Percentiles rank a stretch among this genome's conserved stretches.
Evolutionary conservation across 2,888 invertebrate species (phyloP).

Genomic region (Cremastinae sp.): DNA sequence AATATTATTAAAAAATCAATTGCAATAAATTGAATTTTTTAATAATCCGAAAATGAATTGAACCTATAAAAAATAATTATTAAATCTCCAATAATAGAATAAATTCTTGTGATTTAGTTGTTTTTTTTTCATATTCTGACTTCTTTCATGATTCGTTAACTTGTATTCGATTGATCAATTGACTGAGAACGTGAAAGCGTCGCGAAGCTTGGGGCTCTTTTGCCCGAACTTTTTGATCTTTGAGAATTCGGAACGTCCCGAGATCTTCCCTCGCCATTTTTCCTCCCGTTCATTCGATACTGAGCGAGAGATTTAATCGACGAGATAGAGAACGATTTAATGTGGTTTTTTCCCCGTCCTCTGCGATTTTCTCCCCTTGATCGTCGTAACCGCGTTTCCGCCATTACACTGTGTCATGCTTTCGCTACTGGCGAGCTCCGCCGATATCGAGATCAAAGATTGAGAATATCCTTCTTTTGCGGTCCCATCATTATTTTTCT

Average conservation of each 20-base stretch:
- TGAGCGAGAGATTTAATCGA: constrained; percentile 64
- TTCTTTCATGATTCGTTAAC: too few relatives aligned
- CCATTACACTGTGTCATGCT: constrained; percentile 46
- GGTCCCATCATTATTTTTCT: constrained; percentile 19
- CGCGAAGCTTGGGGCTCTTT: too few relatives aligned
- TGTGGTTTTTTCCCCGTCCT: constrained; percentile 49
- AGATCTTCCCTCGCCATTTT: neutral
- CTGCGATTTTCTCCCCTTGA: neutral
- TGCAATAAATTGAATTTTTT: too few relatives aligned
- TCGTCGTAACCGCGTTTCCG: constrained; percentile 30
- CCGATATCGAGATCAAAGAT: constrained; percentile 58
- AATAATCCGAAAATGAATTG: too few relatives aligned
- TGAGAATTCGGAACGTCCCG: constrained; percentile 7
- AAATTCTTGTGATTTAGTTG: too few relatives aligned
- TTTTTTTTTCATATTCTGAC: too few relatives aligned
- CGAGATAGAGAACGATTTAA: constrained; percentile 65
- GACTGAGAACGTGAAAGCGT: too few relatives aligned
- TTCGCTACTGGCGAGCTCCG: constrained; percentile 50
- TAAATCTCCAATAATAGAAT: too few relatives aligned
- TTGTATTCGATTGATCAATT: too few relatives aligned
- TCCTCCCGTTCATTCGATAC: constrained; percentile 55
- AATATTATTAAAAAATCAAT: too few relatives aligned
- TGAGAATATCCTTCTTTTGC: constrained; percentile 52
- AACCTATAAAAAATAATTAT: too few relatives aligned
- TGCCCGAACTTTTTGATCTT: too few relatives aligned